These are phyloP conservation scores for Atherix ibis DNA, from an alignment of 2,888 invertebrate genomes.

Conservation along the genomic window DNA sequence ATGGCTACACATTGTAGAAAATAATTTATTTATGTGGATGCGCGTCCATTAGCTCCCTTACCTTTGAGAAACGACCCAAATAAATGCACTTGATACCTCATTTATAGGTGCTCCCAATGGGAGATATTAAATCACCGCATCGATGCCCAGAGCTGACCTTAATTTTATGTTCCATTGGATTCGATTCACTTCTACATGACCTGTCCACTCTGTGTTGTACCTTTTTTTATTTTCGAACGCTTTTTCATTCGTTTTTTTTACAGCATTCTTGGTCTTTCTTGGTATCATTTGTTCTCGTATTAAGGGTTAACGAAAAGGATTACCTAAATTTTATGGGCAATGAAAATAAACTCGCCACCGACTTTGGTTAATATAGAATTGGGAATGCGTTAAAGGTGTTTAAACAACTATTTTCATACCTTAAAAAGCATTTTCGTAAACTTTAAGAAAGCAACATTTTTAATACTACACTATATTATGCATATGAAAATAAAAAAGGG, in stretches of 20 bases:
- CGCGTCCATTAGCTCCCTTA: slow-evolving; percentile 8
- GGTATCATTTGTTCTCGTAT: background rate
- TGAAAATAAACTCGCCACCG: too few species aligned
- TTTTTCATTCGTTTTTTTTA: background rate
- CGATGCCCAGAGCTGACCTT: slow-evolving; percentile 11
- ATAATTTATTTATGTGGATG: slow-evolving; percentile 10
- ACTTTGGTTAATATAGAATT: too few species aligned
- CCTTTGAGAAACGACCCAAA: slow-evolving; percentile 11
- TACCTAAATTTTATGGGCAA: too few species aligned
- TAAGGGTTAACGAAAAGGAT: background rate
- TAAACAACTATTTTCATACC: too few species aligned
- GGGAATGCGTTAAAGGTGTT: too few species aligned
- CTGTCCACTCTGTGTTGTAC: slow-evolving; percentile 4
- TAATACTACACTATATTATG: too few species aligned
- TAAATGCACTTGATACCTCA: slow-evolving; percentile 14
- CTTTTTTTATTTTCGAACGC: background rate
- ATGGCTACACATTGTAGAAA: too few species aligned
- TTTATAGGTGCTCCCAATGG: slow-evolving; percentile 12
- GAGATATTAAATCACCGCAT: slow-evolving; percentile 14
- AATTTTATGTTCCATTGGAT: slow-evolving; percentile 12
- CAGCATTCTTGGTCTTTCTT: background rate
- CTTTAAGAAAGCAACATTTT: too few species aligned
- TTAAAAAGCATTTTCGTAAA: too few species aligned
- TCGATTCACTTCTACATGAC: too few species aligned
- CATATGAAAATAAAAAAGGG: too few species aligned